A percentile compares a stretch with the other conserved stretches of the same genome.
These are phyloP conservation scores for Chymomyza amoena DNA, from an alignment of 2,888 invertebrate genomes.

Conservation along the genomic window DNA sequence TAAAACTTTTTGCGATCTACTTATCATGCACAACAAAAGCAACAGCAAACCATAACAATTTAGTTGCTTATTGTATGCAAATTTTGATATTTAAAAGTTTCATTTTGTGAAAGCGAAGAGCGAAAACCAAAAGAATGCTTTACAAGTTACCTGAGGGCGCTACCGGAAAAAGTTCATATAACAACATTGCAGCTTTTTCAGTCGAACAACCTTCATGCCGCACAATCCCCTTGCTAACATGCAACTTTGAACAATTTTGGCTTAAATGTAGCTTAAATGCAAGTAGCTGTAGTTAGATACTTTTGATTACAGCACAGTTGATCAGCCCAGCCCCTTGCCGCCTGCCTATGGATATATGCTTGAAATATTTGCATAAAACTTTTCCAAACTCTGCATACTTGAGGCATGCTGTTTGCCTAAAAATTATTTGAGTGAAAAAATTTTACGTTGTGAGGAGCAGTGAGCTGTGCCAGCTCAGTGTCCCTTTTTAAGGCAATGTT, in stretches of 20 bases:
- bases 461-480: not conserved
- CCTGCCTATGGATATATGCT: slow-evolving; percentile 27
- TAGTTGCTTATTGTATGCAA: slow-evolving; percentile 73
- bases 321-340: not conserved
- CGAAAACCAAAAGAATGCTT: slow-evolving; percentile 62
- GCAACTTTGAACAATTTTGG: not conserved
- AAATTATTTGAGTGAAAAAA: not conserved
- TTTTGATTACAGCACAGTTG: slow-evolving; percentile 46
- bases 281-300: not conserved
- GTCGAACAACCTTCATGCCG: slow-evolving; percentile 9
- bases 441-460: too few relatives aligned
- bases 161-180: slow-evolving; percentile 63
- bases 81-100: slow-evolving; percentile 66
- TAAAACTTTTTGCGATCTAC: slow-evolving; percentile 67
- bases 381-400: not conserved
- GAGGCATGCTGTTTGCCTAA: not conserved
- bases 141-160: slow-evolving; percentile 66
- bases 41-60: slow-evolving; percentile 18
- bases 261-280: not conserved
- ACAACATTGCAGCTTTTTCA: slow-evolving; percentile 59
- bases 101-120: not conserved
- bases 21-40: slow-evolving; percentile 3
- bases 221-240: not conserved
- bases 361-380: slow-evolving; percentile 22
- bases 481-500: not conserved